Percentiles rank a stretch among this genome's conserved stretches.
Evolutionary conservation across 1,140 invertebrate genomes (phyloP).

Genomic region (Drosophila persimilis): DNA sequence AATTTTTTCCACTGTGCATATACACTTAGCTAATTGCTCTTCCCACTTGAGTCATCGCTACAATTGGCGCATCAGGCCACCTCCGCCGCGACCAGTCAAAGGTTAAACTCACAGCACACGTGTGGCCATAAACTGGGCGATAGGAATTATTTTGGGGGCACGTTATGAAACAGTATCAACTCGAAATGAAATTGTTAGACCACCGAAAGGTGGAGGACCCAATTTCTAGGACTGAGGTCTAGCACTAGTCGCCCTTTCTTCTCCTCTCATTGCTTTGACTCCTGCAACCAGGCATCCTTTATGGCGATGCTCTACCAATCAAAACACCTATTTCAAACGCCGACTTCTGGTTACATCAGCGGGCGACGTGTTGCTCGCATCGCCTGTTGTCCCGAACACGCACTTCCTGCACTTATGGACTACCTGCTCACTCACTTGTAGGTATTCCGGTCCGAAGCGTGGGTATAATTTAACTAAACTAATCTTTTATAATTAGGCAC

Average conservation of each 20-base stretch:
- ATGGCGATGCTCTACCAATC: background rate
- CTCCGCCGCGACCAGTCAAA: slow-evolving; percentile 10
- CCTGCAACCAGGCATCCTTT: slow-evolving; percentile 7
- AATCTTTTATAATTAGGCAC: slow-evolving; percentile 20
- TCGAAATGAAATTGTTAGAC: too few species aligned
- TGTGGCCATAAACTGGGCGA: slow-evolving; percentile 23
- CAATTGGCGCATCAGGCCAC: too few species aligned
- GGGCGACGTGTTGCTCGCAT: background rate
- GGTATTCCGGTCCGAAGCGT: slow-evolving; percentile 35
- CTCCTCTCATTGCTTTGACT: slow-evolving; percentile 5
- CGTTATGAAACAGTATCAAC: slow-evolving; percentile 27
- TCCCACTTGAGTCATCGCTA: too few species aligned
- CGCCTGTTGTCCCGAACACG: background rate
- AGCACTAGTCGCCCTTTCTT: background rate
- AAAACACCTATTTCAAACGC: slow-evolving; percentile 2
- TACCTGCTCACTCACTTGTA: slow-evolving; percentile 23
- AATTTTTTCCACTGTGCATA: too few species aligned
- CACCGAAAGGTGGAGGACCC: too few species aligned
- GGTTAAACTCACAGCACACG: slow-evolving; percentile 28
- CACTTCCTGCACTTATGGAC: too few species aligned
- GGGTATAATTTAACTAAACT: slow-evolving; percentile 46
- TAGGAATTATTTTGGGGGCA: slow-evolving; percentile 1
- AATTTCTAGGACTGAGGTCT: too few species aligned
- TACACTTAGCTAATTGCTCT: too few species aligned
- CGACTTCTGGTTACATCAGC: slow-evolving; percentile 47